Base-by-base conservation (phyloP, 2,888 invertebrate genomes). In the Aradus depressus region DNA sequence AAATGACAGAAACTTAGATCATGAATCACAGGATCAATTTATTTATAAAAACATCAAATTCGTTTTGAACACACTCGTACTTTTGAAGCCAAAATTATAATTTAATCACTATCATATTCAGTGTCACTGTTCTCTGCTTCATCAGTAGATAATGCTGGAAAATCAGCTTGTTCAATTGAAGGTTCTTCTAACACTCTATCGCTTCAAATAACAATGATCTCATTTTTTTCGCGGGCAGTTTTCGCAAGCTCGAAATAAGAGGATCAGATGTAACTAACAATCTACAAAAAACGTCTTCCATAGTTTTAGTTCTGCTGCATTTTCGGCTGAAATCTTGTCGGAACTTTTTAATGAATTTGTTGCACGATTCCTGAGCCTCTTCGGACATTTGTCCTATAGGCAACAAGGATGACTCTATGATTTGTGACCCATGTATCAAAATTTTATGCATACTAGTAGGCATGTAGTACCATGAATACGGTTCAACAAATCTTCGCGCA, bases 401-500 rank as follows among this genome's bases (percentile, higher is more conserved):
- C 2, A 43, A 8, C 5, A 43, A 12, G n/a, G 14, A 22, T 4
- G 14, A 18, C 12, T 26, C 19, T 8, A 49, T 35, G 3, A 49
- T 32, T 2, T n/a, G 10, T 16, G 16, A 5, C 12, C 49, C 49
- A 49, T 49, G 49, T 18, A 49, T 18, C 14, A 49, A 41, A 25
- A 49, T 49, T 41, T 49, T 49, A 19, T 49, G 49, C 18, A 49
- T 4, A 3, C 28, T 41, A 12, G 25, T 26, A 4, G 49, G 39
- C 49, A 49, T 49, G 12, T 19, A 25, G 16, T 41, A 41, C 49
- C 49, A 49, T 21, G 6, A 2, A 41, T 49, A 49, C 16, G 21
- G 10, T 4, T 10, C 12, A 4, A 41, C 14, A 28, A 41, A 41
- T 8, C 5, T 3, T 14, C 10, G 4, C 5, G 35, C 35, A 10